Base-by-base conservation (phyloP, 53 echinoderm and acorn worm species). In the Hippasteria phrygiana region DNA sequence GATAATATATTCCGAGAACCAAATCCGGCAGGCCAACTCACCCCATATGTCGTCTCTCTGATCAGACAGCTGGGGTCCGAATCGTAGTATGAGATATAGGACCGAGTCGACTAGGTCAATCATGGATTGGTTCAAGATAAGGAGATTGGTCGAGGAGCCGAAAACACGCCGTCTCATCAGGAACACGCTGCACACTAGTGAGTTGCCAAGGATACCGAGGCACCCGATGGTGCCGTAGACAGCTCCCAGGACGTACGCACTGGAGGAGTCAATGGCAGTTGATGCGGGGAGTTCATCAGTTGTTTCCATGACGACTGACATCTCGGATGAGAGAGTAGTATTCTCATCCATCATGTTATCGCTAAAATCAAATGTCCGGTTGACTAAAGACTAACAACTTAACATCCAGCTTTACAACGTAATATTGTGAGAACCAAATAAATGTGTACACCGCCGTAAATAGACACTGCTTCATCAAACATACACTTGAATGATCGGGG, bases 1-100 rank as follows among this genome's bases (percentile, higher is more conserved):
- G 20, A 96, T 74, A 12, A 93, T 87, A 37, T 96, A 96, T 64
- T 96, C 96, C 0, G 93, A 93, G 85, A 91, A 93, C 96, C 96
- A 96, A 10, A 96, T 43, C 11, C 96, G 71, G 67, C 96, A 96
- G 17, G 92, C 83, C 22, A 93, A 56, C 83, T 96, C 93, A 10
- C 91, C 88, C 29, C 87, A 73, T 14, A 75, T 62, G 39, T 24
- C 59, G 32, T 53, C 75, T 14, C 67, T 34, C 16, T 85, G 77
- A n/a, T 71, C 66, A 2, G 89, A 72, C 5, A 93, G 70, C 13
- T 77, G 47, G 18, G 93, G 93, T 20, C 93, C 90, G 3, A 93
- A 87, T 3, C 93, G 92, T 18, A 89, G 55, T 20, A 96, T 46
- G 1, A 96, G 88, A 73, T 92, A 96, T 10, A 96, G 51, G 0